Percentiles rank a stretch among this genome's conserved stretches.
Conservation (phyloP, 2,113 vertebrate species). For the Camelus dromedarius region DNA sequence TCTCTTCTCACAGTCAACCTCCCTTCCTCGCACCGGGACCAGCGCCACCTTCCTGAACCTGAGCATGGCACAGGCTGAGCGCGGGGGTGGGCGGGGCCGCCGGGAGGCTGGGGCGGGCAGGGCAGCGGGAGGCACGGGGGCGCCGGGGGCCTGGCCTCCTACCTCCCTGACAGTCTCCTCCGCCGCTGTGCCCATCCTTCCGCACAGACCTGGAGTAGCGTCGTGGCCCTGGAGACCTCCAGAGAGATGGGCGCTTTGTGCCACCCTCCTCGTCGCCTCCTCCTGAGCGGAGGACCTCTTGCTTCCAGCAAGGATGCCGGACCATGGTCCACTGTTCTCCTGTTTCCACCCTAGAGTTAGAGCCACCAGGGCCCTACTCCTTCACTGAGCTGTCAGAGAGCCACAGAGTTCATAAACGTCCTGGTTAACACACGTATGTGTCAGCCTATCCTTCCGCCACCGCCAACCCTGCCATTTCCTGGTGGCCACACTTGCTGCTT, state of each 20-base stretch:
- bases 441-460: slow-evolving; percentile 65
- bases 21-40: slow-evolving; percentile 67
- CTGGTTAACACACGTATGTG: background rate
- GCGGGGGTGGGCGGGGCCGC: background rate
- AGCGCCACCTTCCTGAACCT: slow-evolving; percentile 38
- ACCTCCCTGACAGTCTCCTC: background rate
- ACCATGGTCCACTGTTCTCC: background rate
- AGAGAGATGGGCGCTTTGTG: background rate
- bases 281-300: background rate
- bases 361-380: background rate
- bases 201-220: slow-evolving; percentile 63
- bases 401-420: slow-evolving; percentile 62
- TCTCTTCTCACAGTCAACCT: slow-evolving; percentile 74
- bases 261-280: background rate
- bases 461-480: background rate
- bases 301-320: background rate
- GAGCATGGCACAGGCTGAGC: slow-evolving; percentile 73
- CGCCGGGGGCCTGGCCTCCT: background rate
- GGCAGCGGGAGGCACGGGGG: background rate
- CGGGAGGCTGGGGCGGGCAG: background rate
- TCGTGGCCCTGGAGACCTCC: background rate
- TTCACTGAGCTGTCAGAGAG: background rate
- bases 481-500: background rate
- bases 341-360: slow-evolving; percentile 56
- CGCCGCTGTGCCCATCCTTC: background rate